Evolutionary conservation across 1,140 invertebrate species (phyloP), one percentile per base, ranked within the genome.

Genomic region (Drosophila trapezifrons): DNA sequence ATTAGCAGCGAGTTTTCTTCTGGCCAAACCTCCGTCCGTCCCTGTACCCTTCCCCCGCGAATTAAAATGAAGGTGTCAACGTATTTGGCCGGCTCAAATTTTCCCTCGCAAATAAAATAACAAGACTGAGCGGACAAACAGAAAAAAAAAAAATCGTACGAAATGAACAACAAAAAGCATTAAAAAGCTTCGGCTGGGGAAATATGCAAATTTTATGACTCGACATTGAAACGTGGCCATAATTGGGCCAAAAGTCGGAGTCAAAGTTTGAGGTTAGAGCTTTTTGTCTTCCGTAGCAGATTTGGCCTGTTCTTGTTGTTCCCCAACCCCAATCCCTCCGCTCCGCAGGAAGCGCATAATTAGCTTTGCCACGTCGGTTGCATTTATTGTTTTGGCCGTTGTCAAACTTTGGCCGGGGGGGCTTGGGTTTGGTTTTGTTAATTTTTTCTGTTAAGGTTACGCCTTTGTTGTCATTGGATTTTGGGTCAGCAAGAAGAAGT

Each of bases 151-250:
- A 64, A 52, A 47, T 51, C 32, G 25, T 20, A 27, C 35, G 25
- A 52, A 59, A 55, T 35, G 42, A 38, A 67, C 46, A 52, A 35
- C 37, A 70, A 60, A 62, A 22, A 82, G 75, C 83, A 86, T 79
- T 59, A 73, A 66, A 70, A 79, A 54, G 40, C 52, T 70, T 69
- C 43, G 51, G 63, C 51, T 38, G 46, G 66, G 75, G 59, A 80
- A 84, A 70, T 78, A 89, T 89, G 84, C 74, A 69, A 89, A 89
- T 89, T 89, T 84, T 65, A 84, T 51, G 69, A 72, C 65, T 58
- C 65, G 74, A 70, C 84, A 89, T 89, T 89, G 84, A 80, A 77
- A 89, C 62, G 62, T 62, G 64, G 73, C 66, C 73, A 62, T 83
- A 87, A 83, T 87, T 87, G 80, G 75, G 59, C 69, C 66, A 82